A percentile compares a stretch with the other conserved stretches of the same genome.
These are phyloP conservation scores for Oxytorus armatus DNA, from an alignment of 2,888 invertebrate genomes.

Conservation along the genomic window DNA sequence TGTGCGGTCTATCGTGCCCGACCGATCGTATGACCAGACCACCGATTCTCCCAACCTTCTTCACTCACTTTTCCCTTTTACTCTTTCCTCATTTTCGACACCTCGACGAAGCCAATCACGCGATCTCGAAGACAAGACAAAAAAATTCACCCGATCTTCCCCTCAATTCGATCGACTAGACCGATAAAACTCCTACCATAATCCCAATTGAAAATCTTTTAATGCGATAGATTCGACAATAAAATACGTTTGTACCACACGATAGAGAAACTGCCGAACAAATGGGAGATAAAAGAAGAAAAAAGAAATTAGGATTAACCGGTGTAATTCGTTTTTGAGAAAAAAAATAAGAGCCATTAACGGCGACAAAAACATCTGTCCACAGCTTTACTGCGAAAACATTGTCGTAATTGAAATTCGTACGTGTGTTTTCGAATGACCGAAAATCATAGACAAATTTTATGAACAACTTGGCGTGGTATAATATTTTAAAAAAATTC, in stretches of 20 bases:
- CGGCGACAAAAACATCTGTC: too few species aligned
- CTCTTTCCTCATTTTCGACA: conserved; percentile 49
- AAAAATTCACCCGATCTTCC: conserved; percentile 19
- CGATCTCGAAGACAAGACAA: conserved; percentile 66
- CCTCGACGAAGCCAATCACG: conserved; percentile 70
- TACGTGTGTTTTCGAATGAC: too few species aligned
- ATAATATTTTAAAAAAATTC: too few species aligned
- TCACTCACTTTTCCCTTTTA: conserved; percentile 43
- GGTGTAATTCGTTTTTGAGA: too few species aligned
- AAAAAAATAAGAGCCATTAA: too few species aligned
- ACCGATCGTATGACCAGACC: conserved; percentile 60
- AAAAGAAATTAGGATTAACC: too few species aligned
- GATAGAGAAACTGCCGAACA: too few species aligned
- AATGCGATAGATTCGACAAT: conserved; percentile 8
- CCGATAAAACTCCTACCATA: conserved; percentile 39
- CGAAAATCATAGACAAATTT: too few species aligned
- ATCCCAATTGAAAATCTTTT: conserved; percentile 48
- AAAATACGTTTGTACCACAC: not conserved
- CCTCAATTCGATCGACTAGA: conserved; percentile 39
- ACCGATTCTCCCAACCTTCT: conserved; percentile 48
- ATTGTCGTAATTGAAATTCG: too few species aligned
- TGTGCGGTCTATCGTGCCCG: conserved; percentile 66
- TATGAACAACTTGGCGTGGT: too few species aligned
- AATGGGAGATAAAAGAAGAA: too few species aligned
- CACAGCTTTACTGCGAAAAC: too few species aligned